These are phyloP conservation scores for Rotaria socialis DNA, from an alignment of 2,888 invertebrate genomes.

Conservation along the genomic window DNA sequence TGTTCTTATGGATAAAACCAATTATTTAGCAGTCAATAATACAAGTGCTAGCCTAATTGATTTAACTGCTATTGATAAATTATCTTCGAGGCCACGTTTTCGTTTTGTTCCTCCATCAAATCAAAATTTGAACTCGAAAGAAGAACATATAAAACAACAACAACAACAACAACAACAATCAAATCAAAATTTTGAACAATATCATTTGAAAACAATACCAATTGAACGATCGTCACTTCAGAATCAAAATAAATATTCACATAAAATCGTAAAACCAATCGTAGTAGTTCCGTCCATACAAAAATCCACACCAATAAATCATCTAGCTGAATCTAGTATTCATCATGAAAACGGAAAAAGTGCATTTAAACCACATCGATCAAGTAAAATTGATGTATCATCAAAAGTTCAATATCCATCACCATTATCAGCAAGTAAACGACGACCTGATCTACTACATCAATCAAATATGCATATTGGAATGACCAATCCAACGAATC, in stretches of 20 bases:
- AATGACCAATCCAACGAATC: background rate
- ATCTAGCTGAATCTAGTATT: background rate
- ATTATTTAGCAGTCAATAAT: background rate
- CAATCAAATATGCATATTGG: background rate
- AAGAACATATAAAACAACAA: background rate
- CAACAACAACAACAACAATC: background rate
- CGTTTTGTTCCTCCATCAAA: slow-evolving; percentile 12
- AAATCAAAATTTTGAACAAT: background rate
- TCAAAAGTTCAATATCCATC: background rate
- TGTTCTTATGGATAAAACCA: background rate
- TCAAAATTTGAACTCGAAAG: background rate
- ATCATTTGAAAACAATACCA: background rate
- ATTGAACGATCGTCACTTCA: background rate
- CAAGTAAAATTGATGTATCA: background rate
- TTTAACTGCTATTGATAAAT: slow-evolving; percentile 21
- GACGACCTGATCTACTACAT: background rate
- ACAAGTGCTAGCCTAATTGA: slow-evolving; percentile 13
- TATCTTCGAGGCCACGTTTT: background rate
- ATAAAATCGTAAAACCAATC: background rate
- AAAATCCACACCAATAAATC: background rate
- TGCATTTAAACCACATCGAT: slow-evolving; percentile 36
- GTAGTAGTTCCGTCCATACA: background rate
- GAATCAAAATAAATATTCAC: background rate
- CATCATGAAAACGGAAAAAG: slow-evolving; percentile 16
- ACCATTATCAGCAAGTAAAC: background rate